Evolutionary conservation across 2,888 invertebrate genomes (phyloP).

Genomic region (Cheilosia vernalis): DNA sequence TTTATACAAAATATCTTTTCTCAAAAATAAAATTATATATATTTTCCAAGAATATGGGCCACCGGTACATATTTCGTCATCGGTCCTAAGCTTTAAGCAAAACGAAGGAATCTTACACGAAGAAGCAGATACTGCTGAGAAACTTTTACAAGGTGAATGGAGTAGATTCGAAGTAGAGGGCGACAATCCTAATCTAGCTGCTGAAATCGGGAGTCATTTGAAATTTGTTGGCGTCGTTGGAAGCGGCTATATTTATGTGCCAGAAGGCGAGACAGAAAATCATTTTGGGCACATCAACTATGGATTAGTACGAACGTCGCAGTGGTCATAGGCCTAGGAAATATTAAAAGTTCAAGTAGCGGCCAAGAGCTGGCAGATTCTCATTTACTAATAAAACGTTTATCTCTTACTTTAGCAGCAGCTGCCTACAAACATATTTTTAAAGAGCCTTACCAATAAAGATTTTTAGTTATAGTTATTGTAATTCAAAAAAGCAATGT

Average conservation of each 20-base stretch:
- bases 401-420: too few species aligned
- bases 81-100: constrained; percentile 26
- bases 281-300: constrained; percentile 5
- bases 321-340: neutral
- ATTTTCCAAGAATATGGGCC: constrained; percentile 28
- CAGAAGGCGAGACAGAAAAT: neutral
- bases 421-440: too few species aligned
- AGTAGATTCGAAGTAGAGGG: neutral
- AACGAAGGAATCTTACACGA: neutral
- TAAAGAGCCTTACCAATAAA: too few species aligned
- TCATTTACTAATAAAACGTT: too few species aligned
- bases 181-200: neutral
- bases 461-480: too few species aligned
- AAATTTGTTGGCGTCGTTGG: constrained; percentile 49
- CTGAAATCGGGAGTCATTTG: constrained; percentile 3
- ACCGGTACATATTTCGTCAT: constrained; percentile 35
- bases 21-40: too few species aligned
- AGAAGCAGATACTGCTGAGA: neutral
- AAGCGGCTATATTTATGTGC: constrained; percentile 54
- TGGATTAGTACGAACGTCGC: constrained; percentile 10
- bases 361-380: too few species aligned
- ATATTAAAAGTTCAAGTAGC: too few species aligned
- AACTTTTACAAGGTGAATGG: constrained; percentile 31
- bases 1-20: neutral
- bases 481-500: too few species aligned